Evolutionary conservation across 2,888 invertebrate genomes (phyloP), one percentile per base, ranked within the genome.

Genomic region (Rutpela maculata): DNA sequence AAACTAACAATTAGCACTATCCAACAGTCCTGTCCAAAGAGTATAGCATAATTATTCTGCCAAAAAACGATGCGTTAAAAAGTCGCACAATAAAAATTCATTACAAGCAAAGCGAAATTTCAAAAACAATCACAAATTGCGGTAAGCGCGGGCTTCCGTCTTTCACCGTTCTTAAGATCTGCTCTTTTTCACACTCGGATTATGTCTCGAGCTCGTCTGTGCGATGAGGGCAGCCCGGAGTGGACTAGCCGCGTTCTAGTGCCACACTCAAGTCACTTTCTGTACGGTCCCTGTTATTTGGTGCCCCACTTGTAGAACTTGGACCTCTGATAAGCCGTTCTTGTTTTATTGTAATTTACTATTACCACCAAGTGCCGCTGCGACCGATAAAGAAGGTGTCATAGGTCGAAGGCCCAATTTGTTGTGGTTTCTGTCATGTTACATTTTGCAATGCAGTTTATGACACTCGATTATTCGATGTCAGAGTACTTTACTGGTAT

Each of bases 291-390:
- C n/a, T 43, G 19, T 18, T 65, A 43, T 67, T 31, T 63, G 43
- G 56, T 43, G 60, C 72, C 72, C 72, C 72, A 72, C 63, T 72
- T 72, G 72, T 35, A 18, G 67, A 55, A 55, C 55, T 67, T 67
- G 67, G 67, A 67, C 67, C 67, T 18, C 72, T 63, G 72, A 72
- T 72, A 72, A 72, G 72, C 22, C 15, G 19, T 31, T 43, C 72
- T 72, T 55, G 22, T 59, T 59, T 22, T 59, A 50, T 59, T 12
- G n/a, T 11, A 59, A 69, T 43, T 65, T 35, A 35, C 43, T 43
- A 18, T 11, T 35, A 19, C 43, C 18, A 38, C 18, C 43, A 43
- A 7, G 38, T n/a, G 65, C 5, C 19, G 65, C 59, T 5, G 50
- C 15, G 50, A 50, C n/a, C 15, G 50, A 50, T 50, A 50, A 66